Evolutionary conservation across 2,797 vertebrate genomes (phyloP).

Genomic region (Sebastes hubbsi): DNA sequence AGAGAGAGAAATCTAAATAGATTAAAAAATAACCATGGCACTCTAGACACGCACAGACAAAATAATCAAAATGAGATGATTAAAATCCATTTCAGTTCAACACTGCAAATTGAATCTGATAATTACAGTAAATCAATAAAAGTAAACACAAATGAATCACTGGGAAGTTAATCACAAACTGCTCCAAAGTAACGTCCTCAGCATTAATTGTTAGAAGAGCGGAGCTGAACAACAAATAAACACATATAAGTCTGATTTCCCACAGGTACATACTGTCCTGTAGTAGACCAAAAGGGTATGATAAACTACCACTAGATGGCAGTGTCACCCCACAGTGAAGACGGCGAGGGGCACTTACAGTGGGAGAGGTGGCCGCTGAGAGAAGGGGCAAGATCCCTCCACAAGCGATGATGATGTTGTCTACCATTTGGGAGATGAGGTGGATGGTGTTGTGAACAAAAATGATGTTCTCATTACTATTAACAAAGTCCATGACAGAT

Average conservation of each 20-base stretch:
- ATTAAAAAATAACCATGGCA: slow-evolving; percentile 87
- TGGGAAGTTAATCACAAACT: slow-evolving; percentile 25
- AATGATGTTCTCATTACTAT: slow-evolving; percentile 99
- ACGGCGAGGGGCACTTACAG: slow-evolving; percentile 62
- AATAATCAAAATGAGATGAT: slow-evolving; percentile 80
- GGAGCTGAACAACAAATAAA: slow-evolving; percentile 28
- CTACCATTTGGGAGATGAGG: slow-evolving; percentile 99
- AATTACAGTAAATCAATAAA: slow-evolving; percentile 2
- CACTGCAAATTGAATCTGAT: slow-evolving; percentile 13
- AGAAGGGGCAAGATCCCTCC: slow-evolving; percentile 94
- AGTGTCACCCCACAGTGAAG: slow-evolving; percentile 28
- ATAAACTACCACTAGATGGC: slow-evolving; percentile 69
- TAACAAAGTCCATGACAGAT: slow-evolving; percentile 99
- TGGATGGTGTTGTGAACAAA: slow-evolving; percentile 99
- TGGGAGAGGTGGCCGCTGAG: slow-evolving; percentile 90
- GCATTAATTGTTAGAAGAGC: slow-evolving; percentile 18
- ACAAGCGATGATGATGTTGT: slow-evolving; percentile 97
- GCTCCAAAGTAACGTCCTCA: slow-evolving; percentile 4
- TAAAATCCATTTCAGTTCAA: slow-evolving; percentile 80
- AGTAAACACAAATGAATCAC: slow-evolving; percentile 5
- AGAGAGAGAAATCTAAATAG: slow-evolving; percentile 72
- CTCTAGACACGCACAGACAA: slow-evolving; percentile 86
- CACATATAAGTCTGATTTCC: slow-evolving; percentile 27
- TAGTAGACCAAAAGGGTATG: not conserved
- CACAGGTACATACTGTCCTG: not conserved